Base-by-base conservation (phyloP, 2,113 vertebrate genomes). In the Melanostigma gelatinosum region DNA sequence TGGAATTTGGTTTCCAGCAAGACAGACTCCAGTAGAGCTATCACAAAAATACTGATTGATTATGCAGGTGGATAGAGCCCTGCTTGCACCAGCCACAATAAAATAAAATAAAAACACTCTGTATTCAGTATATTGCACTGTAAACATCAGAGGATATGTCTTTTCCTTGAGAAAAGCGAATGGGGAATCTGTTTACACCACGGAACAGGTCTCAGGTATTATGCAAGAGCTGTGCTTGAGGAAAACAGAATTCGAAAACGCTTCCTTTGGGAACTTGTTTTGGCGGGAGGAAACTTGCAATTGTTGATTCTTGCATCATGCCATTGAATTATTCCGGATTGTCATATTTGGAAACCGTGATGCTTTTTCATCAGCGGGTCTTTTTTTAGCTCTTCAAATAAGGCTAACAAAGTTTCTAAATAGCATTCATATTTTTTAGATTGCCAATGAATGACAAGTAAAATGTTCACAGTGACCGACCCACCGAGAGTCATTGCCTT, bases 1-100 rank as follows among this genome's bases (percentile, higher is more conserved):
- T 87, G 87, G 92, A 93, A 94, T 94, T 94, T 92, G 85, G 88
- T 94, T 92, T 93, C 77, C 60, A 80, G 82, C 75, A 79, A 75
- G 72, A 77, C 77, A 79, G 86, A 79, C 90, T 91, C 90, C 87
- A 83, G 90, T 87, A 83, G 88, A 81, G 86, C 87, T 70, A 87
- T 87, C 87, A 87, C 72, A 88, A 84, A 90, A 88, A 87, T 72
- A 92, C 60, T 63, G 85, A 93, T 93, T 75, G 77, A 88, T 92
- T 87, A 79, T 87, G 89, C 89, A 93, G 91, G 77, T 89, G 84
- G 80, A 89, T 72, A 38, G 79, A 89, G 62, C 27, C 79, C 64
- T 42, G 77, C 77, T 66, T 73, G 58, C 76, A 75, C 54, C 60
- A 72, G 64, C 78, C 83, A 85, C 80, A 83, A 86, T 77, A 87